Evolutionary conservation across 2,888 invertebrate species (phyloP).

Genomic region (Sinelater perroti): DNA sequence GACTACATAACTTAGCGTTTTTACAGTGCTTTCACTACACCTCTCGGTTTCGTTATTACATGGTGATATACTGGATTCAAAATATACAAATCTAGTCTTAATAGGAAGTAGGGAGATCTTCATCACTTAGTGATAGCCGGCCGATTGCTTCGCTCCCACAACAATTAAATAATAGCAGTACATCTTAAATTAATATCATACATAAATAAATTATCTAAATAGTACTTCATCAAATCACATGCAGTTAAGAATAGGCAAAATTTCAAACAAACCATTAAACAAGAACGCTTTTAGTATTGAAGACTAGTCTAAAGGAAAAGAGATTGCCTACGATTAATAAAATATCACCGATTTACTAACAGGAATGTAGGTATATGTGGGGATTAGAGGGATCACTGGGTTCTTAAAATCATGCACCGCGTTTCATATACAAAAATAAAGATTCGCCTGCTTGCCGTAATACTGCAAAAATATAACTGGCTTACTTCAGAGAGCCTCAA

Average conservation of each 20-base stretch:
- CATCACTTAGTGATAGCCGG: conserved; percentile 12
- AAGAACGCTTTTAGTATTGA: conserved; percentile 3
- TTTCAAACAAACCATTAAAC: conserved; percentile 5
- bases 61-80: conserved; percentile 25
- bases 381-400: no score
- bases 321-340: conserved; percentile 25
- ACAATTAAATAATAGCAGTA: conserved; percentile 26
- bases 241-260: conserved; percentile 21
- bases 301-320: conserved; percentile 18
- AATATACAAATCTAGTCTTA: conserved; percentile 27
- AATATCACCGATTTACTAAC: conserved; percentile 32
- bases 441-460: no score
- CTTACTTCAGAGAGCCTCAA: no score
- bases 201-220: conserved; percentile 23
- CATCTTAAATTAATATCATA: conserved; percentile 21
- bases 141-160: conserved; percentile 16
- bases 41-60: conserved; percentile 19
- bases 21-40: conserved; percentile 20
- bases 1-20: conserved; percentile 26
- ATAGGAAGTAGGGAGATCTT: conserved; percentile 22
- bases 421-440: no score
- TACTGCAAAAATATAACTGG: no score
- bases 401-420: no score
- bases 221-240: conserved; percentile 33
- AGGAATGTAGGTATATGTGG: conserved; percentile 37